Percentiles rank a stretch among this genome's conserved stretches.
phyloP scores from a whole-genome alignment of 2,888 invertebrate species.

The Kryphioiulus occultus region DNA sequence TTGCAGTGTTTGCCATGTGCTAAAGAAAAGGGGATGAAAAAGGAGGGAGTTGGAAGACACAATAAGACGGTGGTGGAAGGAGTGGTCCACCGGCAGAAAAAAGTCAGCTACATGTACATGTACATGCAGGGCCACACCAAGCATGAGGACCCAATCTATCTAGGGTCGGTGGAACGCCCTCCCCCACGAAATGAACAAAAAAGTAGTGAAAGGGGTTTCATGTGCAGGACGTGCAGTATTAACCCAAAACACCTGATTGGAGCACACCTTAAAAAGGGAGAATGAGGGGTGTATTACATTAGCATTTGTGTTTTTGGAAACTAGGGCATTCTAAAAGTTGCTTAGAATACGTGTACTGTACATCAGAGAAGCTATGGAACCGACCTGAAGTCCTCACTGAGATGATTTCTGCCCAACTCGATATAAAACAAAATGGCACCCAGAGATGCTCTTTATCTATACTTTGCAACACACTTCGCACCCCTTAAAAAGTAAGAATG shows the following conservation, averaged over 20 bases:
- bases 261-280: not conserved
- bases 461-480: too few species aligned
- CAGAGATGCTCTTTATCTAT: too few species aligned
- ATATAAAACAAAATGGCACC: too few species aligned
- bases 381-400: not conserved
- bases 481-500: too few species aligned
- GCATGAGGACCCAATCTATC: not conserved
- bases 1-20: conserved; percentile 9
- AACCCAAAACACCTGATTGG: not conserved
- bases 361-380: not conserved
- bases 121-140: too few species aligned
- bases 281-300: not conserved
- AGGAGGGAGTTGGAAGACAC: not conserved
- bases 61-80: conserved; percentile 23
- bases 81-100: not conserved
- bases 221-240: not conserved
- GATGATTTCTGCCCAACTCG: too few species aligned
- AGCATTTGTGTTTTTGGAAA: not conserved
- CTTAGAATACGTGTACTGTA: too few species aligned
- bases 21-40: not conserved
- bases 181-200: not conserved
- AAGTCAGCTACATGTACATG: too few species aligned
- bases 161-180: not conserved
- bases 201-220: not conserved
- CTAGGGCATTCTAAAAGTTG: not conserved